Conservation (phyloP, 2,888 invertebrate species). For the Lysandra bellargus region DNA sequence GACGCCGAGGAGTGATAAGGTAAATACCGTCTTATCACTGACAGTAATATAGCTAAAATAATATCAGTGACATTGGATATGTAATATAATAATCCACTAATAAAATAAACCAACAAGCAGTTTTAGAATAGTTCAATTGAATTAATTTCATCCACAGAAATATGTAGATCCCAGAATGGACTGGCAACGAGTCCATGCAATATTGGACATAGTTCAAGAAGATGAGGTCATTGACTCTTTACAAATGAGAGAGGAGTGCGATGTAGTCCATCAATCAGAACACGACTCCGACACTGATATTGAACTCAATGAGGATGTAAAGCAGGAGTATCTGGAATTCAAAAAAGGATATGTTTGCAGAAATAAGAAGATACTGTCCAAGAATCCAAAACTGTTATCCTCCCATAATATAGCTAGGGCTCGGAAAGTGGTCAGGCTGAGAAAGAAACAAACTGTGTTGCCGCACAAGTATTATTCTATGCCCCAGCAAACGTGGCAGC, state of each 20-base stretch:
- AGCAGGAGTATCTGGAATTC: constrained; percentile 54
- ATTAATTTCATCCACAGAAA: constrained; percentile 76
- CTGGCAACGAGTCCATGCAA: constrained; percentile 75
- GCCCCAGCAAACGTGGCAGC: constrained; percentile 67
- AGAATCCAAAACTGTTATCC: constrained; percentile 51
- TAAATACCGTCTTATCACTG: constrained; percentile 58
- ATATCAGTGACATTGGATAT: not conserved
- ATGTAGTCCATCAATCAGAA: constrained; percentile 64
- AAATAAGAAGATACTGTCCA: constrained; percentile 56
- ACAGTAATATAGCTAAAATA: constrained; percentile 24
- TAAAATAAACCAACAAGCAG: constrained; percentile 26
- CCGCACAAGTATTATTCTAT: constrained; percentile 49
- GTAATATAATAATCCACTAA: not conserved
- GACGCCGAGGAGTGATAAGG: constrained; percentile 79
- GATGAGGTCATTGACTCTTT: constrained; percentile 70
- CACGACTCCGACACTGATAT: constrained; percentile 69
- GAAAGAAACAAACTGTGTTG: constrained; percentile 51
- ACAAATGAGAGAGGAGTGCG: constrained; percentile 66
- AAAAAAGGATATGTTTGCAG: constrained; percentile 61
- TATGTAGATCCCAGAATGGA: constrained; percentile 76
- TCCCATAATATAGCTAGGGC: constrained; percentile 48
- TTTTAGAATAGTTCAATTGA: constrained; percentile 67
- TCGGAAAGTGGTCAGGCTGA: constrained; percentile 49
- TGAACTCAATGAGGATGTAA: constrained; percentile 57
- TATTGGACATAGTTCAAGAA: constrained; percentile 71